Evolutionary conservation across 2,888 invertebrate genomes (phyloP).

Genomic region (Liodrosophila aerea): DNA sequence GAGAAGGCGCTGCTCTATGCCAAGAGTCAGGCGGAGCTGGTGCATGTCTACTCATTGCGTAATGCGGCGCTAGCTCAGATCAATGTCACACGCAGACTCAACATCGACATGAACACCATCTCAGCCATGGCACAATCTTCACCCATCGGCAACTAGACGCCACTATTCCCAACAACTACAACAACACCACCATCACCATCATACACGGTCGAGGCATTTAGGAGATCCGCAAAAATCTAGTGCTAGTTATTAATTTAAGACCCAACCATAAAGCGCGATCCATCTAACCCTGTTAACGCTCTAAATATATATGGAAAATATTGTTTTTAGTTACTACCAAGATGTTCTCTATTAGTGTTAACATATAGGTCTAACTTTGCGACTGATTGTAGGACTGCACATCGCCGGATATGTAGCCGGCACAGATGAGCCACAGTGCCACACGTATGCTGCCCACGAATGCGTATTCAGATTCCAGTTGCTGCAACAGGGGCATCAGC

Average conservation of each 20-base stretch:
- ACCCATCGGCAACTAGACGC: constrained; percentile 33
- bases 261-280: neutral
- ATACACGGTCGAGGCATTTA: no score
- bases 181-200: neutral
- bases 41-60: constrained; percentile 93
- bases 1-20: constrained; percentile 93
- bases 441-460: constrained; percentile 83
- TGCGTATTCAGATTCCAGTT: constrained; percentile 42
- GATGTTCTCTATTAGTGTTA: no score
- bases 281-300: constrained; percentile 44
- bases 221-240: neutral
- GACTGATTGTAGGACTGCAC: constrained; percentile 57
- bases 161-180: neutral
- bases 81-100: constrained; percentile 90
- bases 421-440: constrained; percentile 51
- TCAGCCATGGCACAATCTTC: constrained; percentile 72
- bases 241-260: constrained; percentile 22
- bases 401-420: constrained; percentile 57
- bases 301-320: constrained; percentile 44
- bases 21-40: constrained; percentile 93
- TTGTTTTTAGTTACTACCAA: no score
- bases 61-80: constrained; percentile 95
- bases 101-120: constrained; percentile 84
- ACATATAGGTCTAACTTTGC: no score
- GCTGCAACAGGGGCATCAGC: constrained; percentile 84